phyloP scores from a whole-genome alignment of 2,113 vertebrate species.

The Pitta sordida region DNA sequence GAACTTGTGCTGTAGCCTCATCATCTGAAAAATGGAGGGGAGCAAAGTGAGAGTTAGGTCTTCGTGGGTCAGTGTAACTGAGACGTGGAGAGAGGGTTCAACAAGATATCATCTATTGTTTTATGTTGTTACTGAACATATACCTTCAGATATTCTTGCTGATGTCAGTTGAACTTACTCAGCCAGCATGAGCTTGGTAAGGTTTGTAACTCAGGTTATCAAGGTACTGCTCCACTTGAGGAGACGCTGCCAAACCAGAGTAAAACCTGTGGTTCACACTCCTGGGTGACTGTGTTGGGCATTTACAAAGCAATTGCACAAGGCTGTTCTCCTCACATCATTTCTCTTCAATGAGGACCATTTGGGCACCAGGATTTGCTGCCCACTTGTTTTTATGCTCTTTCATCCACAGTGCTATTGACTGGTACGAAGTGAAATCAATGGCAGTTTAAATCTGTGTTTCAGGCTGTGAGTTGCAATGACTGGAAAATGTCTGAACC shows the following conservation, averaged over 20 bases:
- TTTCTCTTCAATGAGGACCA: neutral
- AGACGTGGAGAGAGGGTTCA: neutral
- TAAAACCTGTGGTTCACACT: neutral
- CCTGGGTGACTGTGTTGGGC: neutral
- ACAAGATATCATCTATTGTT: neutral
- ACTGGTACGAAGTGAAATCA: neutral
- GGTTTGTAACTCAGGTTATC: neutral
- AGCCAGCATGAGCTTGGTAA: neutral
- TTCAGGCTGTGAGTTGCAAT: neutral
- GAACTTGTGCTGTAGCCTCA: neutral
- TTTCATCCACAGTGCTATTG: neutral
- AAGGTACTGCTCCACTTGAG: accelerated
- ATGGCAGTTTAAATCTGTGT: neutral
- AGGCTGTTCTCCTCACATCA: neutral
- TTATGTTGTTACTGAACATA: neutral
- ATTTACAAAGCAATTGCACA: neutral
- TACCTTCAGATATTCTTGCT: neutral
- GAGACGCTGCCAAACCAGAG: neutral
- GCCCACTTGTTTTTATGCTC: neutral
- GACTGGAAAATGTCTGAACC: neutral
- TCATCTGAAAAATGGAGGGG: neutral
- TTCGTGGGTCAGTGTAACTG: neutral
- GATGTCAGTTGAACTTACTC: neutral
- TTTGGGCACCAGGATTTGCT: neutral
- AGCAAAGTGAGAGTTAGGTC: neutral